Evolutionary conservation across 2,113 vertebrate genomes (phyloP).

Genomic region (Sigmodon hispidus): DNA sequence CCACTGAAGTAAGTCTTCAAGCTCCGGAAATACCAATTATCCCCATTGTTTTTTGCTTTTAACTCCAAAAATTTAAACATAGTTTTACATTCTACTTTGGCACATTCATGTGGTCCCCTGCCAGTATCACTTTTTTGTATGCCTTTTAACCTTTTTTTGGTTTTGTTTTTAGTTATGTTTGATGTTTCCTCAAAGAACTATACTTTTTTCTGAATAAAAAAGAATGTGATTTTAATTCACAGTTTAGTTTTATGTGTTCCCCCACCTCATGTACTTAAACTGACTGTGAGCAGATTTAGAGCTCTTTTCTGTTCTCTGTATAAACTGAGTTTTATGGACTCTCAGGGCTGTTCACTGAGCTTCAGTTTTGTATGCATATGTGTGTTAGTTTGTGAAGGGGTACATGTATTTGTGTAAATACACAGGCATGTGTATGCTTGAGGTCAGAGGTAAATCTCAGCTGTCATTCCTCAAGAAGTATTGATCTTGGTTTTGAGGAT

Average conservation of each 20-base stretch:
- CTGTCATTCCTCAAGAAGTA: background rate
- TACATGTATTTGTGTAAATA: background rate
- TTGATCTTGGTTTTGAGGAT: background rate
- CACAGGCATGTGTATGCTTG: background rate
- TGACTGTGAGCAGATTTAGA: background rate
- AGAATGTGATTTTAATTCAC: slow-evolving; percentile 43
- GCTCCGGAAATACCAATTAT: slow-evolving; percentile 67
- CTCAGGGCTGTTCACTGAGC: background rate
- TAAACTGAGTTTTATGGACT: background rate
- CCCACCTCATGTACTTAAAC: background rate
- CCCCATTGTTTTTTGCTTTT: slow-evolving; percentile 23
- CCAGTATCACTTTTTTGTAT: slow-evolving; percentile 54
- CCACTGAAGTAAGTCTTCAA: background rate
- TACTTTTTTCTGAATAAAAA: slow-evolving; percentile 64
- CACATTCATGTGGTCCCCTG: slow-evolving; percentile 47
- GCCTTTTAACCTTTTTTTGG: slow-evolving; percentile 63
- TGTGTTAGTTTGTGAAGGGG: background rate
- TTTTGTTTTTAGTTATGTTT: slow-evolving; percentile 55
- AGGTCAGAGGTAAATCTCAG: background rate
- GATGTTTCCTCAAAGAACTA: slow-evolving; percentile 61
- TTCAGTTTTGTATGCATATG: slow-evolving; percentile 2
- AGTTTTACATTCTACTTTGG: slow-evolving; percentile 73
- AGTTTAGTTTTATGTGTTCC: slow-evolving; percentile 35
- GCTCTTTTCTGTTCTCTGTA: background rate
- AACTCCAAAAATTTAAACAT: slow-evolving; percentile 64